Conservation (phyloP, 2,888 invertebrate species). For the Dryobotodes eremita region DNA sequence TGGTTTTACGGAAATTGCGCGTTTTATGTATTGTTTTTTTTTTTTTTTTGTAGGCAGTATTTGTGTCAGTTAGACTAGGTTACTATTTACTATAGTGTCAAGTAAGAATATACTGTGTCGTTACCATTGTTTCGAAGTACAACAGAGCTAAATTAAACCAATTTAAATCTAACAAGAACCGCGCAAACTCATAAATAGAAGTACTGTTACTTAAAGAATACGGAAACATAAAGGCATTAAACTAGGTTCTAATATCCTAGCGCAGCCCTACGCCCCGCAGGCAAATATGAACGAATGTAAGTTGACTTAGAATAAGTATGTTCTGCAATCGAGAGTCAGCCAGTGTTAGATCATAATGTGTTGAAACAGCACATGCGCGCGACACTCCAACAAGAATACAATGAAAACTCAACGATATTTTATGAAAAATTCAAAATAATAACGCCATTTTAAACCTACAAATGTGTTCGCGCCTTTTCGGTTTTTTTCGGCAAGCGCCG, state of each 20-base stretch:
- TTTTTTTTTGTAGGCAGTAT: slow-evolving; percentile 1
- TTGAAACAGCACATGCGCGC: slow-evolving; percentile 90
- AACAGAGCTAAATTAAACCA: slow-evolving; percentile 20
- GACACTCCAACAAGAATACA: slow-evolving; percentile 81
- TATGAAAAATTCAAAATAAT: slow-evolving; percentile 68
- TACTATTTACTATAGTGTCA: neutral
- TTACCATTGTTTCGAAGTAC: slow-evolving; percentile 5
- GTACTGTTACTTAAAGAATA: slow-evolving; percentile 60
- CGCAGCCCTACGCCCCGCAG: slow-evolving; percentile 90
- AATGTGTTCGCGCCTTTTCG: slow-evolving; percentile 73
- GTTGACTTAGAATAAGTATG: slow-evolving; percentile 91
- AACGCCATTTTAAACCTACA: slow-evolving; percentile 62
- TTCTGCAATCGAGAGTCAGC: slow-evolving; percentile 90
- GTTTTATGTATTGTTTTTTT: neutral
- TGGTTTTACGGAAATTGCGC: slow-evolving; percentile 26
- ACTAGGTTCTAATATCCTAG: slow-evolving; percentile 80
- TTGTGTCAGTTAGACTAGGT: neutral
- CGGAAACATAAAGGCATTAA: slow-evolving; percentile 59
- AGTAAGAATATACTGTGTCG: neutral
- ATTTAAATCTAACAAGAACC: slow-evolving; percentile 36
- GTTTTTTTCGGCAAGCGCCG: slow-evolving; percentile 62
- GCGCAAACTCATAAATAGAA: slow-evolving; percentile 50
- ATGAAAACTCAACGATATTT: slow-evolving; percentile 79
- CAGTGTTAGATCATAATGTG: slow-evolving; percentile 91
- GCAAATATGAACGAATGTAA: slow-evolving; percentile 91